Evolutionary conservation across 2,113 vertebrate genomes (phyloP), one percentile per base, ranked within the genome.

Genomic region (Lasiurus borealis): DNA sequence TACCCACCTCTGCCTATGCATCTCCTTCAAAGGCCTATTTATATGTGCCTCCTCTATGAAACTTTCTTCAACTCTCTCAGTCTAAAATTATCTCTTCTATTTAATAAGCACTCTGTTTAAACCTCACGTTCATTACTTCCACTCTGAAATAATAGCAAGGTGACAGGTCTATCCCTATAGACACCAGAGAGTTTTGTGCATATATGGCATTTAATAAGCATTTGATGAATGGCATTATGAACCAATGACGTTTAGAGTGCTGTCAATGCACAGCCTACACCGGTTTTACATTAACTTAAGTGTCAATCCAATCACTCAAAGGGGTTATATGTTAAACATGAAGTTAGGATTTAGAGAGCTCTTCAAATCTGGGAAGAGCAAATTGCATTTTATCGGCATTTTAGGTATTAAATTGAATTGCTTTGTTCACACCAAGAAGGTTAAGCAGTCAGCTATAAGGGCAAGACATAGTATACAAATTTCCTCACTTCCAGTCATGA

Each of bases 291-390:
- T 80, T 90, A 92, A 94, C 93, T 89, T 82, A 82, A 92, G 31
- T n/a, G 54, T 48, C 80, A 62, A 52, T 50, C 46, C 12, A 57
- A 62, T 76, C 23, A 44, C 29, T 34, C 72, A 57, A 66, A 93
- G 48, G 29, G 8, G 40, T 92, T 93, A 77, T 15, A 1, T 80
- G 91, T 83, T 96, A 81, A 80, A 96, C 91, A 83, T 76, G 46
- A 91, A 84, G 68, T 76, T 46, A 78, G 62, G 72, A 59, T 50
- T 93, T 27, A 75, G 89, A 91, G 82, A 97, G 68, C 18, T 27
- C 94, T 96, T 95, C 78, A 91, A 71, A 90, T 72, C 76, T 92
- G 80, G 66, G 59, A 92, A 96, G 52, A 84, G 18, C 34, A 93
- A 94, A 93, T 15, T 85, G 44, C 80, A 88, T 83, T 90, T 87